These are phyloP conservation scores for Gopherus flavomarginatus DNA, from an alignment of 2,113 vertebrate species.

Conservation along the genomic window DNA sequence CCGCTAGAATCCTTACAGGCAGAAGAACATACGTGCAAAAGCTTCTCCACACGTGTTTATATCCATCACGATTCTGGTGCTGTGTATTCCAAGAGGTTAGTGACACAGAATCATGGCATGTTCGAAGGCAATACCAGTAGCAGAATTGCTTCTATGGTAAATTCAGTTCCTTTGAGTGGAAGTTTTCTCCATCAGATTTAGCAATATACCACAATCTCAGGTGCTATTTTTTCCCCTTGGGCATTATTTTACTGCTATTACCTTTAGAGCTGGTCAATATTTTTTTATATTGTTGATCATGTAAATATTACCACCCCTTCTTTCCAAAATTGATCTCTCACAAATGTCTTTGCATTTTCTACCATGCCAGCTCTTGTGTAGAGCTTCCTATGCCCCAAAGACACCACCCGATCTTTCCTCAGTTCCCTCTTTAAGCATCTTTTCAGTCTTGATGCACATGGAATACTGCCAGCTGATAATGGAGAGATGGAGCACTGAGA, in stretches of 20 bases:
- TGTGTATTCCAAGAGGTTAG: not conserved
- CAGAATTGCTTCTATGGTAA: not conserved
- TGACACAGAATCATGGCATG: not conserved
- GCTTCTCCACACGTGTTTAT: not conserved
- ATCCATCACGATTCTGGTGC: not conserved
- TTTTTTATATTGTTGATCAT: not conserved
- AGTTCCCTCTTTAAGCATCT: not conserved
- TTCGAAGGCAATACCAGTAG: not conserved
- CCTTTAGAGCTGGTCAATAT: not conserved
- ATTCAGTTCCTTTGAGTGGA: not conserved
- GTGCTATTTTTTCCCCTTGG: not conserved
- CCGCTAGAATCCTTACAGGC: not conserved
- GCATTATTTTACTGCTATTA: not conserved
- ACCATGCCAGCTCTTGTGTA: not conserved
- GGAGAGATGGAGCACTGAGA: too few species aligned
- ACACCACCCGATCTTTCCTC: not conserved
- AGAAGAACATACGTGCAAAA: not conserved
- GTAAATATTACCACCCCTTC: not conserved
- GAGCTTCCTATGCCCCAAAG: not conserved
- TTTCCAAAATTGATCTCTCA: not conserved
- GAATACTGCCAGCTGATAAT: too few species aligned
- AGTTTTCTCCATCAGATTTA: not conserved
- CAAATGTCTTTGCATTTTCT: not conserved
- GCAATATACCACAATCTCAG: not conserved
- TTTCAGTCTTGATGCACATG: not conserved